Conservation (phyloP, 2,113 vertebrate species). For the Stomatorhinus ivindoensis region DNA sequence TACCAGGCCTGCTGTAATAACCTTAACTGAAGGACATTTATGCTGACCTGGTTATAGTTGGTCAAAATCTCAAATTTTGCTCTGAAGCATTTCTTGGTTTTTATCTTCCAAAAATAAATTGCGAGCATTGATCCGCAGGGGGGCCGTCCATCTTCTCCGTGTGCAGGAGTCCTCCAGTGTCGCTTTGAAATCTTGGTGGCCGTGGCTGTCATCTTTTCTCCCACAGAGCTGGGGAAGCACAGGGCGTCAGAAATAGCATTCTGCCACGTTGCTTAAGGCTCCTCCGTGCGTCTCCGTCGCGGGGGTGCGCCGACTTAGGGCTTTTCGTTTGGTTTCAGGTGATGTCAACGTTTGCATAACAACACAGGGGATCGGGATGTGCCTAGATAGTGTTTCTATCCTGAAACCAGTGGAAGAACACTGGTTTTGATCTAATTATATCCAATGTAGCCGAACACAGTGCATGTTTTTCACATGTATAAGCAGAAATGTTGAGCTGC, state of each 20-base stretch:
- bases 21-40: background rate
- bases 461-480: background rate
- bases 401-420: background rate
- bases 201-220: background rate
- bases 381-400: background rate
- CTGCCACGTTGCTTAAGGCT: background rate
- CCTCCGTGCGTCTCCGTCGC: background rate
- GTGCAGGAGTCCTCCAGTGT: background rate
- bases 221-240: background rate
- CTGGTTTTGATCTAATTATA: background rate
- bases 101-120: background rate
- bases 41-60: background rate
- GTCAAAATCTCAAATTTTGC: background rate
- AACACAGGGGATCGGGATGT: background rate
- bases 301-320: background rate
- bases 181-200: background rate
- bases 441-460: background rate
- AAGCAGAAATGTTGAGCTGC: background rate
- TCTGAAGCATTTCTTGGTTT: background rate
- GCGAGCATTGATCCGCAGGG: background rate
- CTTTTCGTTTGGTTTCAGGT: background rate
- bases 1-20: background rate
- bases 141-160: background rate
- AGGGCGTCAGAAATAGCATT: background rate
- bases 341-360: constrained; percentile 7